Base-by-base conservation (phyloP, 2,888 invertebrate genomes). In the Macrophya alboannulata region DNA sequence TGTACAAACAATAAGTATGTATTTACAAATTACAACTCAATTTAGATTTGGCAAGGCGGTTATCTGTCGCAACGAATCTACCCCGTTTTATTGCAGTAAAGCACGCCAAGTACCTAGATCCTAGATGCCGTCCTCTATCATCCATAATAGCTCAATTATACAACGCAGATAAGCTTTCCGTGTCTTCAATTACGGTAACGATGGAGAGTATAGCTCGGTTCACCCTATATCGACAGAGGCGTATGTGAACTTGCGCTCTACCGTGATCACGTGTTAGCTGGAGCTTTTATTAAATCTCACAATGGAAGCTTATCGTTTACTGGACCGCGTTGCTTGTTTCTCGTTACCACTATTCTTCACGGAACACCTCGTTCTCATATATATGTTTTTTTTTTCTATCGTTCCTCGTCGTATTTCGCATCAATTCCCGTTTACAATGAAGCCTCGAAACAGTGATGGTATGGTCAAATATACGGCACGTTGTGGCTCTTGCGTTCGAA, bases 91-190 rank as follows among this genome's bases (percentile, higher is more conserved):
- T 59, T 59, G 59, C 79, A 12, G 43, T 4, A n/a, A 62, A 40
- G 43, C 62, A 77, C 77, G 79, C 59, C 15, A 62, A 6, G 59
- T 62, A n/a, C n/a, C n/a, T n/a, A 74, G 51, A 77, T 77, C 76
- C 51, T 51, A 77, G 51, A 77, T 77, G 17, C 76, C 51, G 48
- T 17, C 51, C 45, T 45, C 72, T 21, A 40, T 48, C 8, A 31
- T 51, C 37, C 10, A 59, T 81, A 62, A 81, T 40, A 17, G 79
- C 62, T 40, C 62, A 81, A 62, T 62, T 43, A 81, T 8, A 43
- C 21, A 62, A 59, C 17, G 59, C 4, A 62, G 62, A 62, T 59
- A 81, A 81, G n/a, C 62, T 40, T 43, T 79, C 55, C 62, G 59
- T 79, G 48, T 59, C 37, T 55, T n/a, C 21, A 40, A 43, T 59